Percentiles rank a stretch among this genome's conserved stretches.
phyloP scores from a whole-genome alignment of 92 coral and sea anemone genomes.

The Porites divaricata region DNA sequence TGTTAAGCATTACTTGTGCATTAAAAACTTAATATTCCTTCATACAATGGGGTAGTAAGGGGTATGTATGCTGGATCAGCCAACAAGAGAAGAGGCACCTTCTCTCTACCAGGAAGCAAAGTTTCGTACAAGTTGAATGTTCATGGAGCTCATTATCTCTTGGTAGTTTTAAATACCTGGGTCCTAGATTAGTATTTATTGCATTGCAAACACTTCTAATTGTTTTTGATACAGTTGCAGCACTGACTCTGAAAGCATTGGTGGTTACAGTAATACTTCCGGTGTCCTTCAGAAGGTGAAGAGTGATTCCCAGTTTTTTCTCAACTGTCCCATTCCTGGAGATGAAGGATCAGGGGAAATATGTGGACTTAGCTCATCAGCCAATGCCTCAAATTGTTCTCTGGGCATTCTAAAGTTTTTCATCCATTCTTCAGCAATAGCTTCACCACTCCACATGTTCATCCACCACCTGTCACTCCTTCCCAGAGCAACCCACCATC shows the following conservation, averaged over 20 bases:
- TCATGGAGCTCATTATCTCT: conserved; percentile 7
- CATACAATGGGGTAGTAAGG: conserved; percentile 67
- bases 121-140: conserved; percentile 51
- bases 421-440: neutral
- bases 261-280: conserved; percentile 22
- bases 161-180: conserved; percentile 28
- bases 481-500: conserved; percentile 43
- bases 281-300: conserved; percentile 17
- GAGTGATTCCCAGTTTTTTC: conserved; percentile 30
- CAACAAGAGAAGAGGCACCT: conserved; percentile 57
- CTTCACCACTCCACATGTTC: neutral
- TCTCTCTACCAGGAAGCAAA: conserved; percentile 61
- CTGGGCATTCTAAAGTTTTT: conserved; percentile 19
- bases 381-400: neutral
- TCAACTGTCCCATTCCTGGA: conserved; percentile 27
- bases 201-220: conserved; percentile 23
- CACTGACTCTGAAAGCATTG: conserved; percentile 30
- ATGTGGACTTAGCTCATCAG: conserved; percentile 16
- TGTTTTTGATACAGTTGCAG: conserved; percentile 27
- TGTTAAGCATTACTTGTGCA: conserved; percentile 35
- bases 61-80: conserved; percentile 70
- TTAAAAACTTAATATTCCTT: conserved; percentile 49
- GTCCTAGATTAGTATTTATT: conserved; percentile 31
- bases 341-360: conserved; percentile 16
- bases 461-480: conserved; percentile 19